These are phyloP conservation scores for Parnassius apollo DNA, from an alignment of 2,888 invertebrate genomes.

Conservation along the genomic window DNA sequence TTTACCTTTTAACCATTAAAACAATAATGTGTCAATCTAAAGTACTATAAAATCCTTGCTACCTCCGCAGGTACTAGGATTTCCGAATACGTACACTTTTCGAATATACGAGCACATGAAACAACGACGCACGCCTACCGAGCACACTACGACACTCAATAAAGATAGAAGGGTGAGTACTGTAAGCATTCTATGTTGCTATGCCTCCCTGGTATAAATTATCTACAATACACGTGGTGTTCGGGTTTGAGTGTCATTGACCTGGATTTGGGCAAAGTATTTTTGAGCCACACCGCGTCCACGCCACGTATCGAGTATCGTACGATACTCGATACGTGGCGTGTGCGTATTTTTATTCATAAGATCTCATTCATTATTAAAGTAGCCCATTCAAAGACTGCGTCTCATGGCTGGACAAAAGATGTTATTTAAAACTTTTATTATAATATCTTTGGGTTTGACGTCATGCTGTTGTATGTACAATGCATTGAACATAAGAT, in stretches of 20 bases:
- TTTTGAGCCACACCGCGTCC: neutral
- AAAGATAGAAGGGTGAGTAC: slow-evolving; percentile 82
- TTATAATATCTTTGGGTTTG: too few species aligned
- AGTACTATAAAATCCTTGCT: too few species aligned
- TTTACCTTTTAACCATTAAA: too few species aligned
- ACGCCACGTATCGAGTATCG: neutral
- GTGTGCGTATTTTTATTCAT: neutral
- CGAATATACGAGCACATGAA: slow-evolving; percentile 80
- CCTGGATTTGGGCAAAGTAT: slow-evolving; percentile 1
- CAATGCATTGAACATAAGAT: too few species aligned
- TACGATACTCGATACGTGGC: neutral
- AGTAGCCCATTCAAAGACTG: too few species aligned
- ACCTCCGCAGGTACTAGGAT: slow-evolving; percentile 83
- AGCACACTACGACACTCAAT: slow-evolving; percentile 68
- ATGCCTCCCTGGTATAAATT: slow-evolving; percentile 53
- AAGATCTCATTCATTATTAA: too few species aligned
- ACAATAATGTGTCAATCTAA: too few species aligned
- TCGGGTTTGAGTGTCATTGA: slow-evolving; percentile 19
- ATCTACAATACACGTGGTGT: slow-evolving; percentile 52
- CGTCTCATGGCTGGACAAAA: too few species aligned
- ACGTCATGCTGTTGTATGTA: too few species aligned
- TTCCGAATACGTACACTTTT: slow-evolving; percentile 85
- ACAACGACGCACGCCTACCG: slow-evolving; percentile 80
- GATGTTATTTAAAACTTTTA: too few species aligned
- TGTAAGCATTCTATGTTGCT: slow-evolving; percentile 18